Evolutionary conservation across 64 coral and sea anemone species (phyloP), one percentile per base, ranked within the genome.

Genomic region (Montipora foliosa): DNA sequence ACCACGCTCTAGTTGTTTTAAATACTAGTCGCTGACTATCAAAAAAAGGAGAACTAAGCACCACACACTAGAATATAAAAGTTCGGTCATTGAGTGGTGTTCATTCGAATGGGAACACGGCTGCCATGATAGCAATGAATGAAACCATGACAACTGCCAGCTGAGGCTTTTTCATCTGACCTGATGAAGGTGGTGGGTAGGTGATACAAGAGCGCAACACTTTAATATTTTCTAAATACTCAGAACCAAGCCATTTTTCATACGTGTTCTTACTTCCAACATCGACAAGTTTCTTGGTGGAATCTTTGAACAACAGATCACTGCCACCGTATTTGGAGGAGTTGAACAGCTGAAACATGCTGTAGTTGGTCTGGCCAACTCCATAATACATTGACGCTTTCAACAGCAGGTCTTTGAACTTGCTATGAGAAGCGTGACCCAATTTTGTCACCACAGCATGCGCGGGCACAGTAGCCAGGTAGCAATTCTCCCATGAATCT

Each of bases 291-390:
- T 87, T 57, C 19, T 74, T 75, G 1, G 95, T 91, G 0, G 91
- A 96, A 67, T 94, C 88, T 79, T 90, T 91, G 61, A 96, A 96
- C 6, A 96, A 75, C 20, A 96, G 91, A 64, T 94, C 66, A 10
- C 2, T 24, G 14, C 59, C 7, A 10, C 10, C 44, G 8, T 70
- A 85, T 17, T 85, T 85, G 25, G 4, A 0, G 2, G 82, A 85
- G 45, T 70, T 15, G 70, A 85, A 85, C 66, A 85, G 16, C 1
- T 20, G 15, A 64, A 85, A 70, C 2, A 2, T 17, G 25, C 1
- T 61, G 8, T 3, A 16, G 55, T 82, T 10, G 45, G 76, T 78
- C 19, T 78, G 76, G 17, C 0, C 45, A 24, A 62, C 44, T 6
- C 82, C 82, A 10, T 15, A 85, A 0, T 0, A 0, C 2, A 16